Conservation (phyloP, 2,797 vertebrate genomes). For the Muraenolepis orangiensis region DNA sequence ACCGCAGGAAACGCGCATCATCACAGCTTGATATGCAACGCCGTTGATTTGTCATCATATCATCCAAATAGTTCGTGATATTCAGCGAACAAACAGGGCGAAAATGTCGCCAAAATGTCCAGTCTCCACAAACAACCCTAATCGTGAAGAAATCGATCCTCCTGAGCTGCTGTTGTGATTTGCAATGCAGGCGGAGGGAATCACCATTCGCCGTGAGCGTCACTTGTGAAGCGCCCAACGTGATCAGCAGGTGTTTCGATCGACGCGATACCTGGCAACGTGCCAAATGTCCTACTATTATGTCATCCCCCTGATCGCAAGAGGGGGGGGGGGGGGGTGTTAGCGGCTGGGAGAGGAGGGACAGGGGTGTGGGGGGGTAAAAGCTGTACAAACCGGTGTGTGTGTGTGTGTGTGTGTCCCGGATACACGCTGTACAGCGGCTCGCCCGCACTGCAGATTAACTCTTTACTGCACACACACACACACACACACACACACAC, state of each 20-base stretch:
- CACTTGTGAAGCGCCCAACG: not conserved
- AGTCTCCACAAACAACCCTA: no score
- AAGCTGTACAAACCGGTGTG: constrained; percentile 80
- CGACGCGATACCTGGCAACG: constrained; percentile 26
- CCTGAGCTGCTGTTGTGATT: no score
- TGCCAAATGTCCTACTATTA: constrained; percentile 46
- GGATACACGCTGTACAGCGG: constrained; percentile 72
- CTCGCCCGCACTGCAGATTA: constrained; percentile 84
- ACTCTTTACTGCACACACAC: constrained; percentile 64
- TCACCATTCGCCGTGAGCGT: not conserved
- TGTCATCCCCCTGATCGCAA: constrained; percentile 56
- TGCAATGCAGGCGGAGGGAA: no score
- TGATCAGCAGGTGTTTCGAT: not conserved
- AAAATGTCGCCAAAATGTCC: no score
- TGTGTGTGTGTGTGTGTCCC: no score
- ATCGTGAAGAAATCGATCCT: no score
- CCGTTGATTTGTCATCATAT: no score
- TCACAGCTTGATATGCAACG: no score
- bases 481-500: not conserved
- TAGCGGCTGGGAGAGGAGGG: not conserved
- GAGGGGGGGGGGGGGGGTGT: constrained; percentile 28
- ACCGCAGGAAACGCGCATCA: no score
- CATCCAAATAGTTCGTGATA: no score
- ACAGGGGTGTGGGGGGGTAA: no score
- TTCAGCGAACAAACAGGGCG: no score